phyloP scores from a whole-genome alignment of 1,140 invertebrate genomes.

The Lasaia peninsularis region DNA sequence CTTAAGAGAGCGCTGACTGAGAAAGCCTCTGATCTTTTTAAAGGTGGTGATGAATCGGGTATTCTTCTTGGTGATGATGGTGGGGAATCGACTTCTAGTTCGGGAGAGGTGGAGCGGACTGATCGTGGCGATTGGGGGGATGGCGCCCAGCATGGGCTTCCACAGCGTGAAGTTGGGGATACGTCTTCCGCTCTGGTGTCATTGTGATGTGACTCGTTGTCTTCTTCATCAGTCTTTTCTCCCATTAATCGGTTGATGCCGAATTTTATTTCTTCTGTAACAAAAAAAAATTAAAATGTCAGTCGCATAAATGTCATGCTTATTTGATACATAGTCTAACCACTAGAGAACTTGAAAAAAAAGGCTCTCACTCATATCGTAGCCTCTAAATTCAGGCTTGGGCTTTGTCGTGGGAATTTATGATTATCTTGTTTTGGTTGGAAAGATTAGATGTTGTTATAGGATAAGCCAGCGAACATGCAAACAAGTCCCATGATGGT shows the following conservation, averaged over 20 bases:
- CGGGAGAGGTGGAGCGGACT: slow-evolving; percentile 81
- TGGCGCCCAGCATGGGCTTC: slow-evolving; percentile 66
- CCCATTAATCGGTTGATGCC: slow-evolving; percentile 83
- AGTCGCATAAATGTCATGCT: too few species aligned
- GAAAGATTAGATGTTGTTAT: too few species aligned
- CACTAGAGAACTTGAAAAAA: too few species aligned
- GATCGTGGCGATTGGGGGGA: slow-evolving; percentile 75
- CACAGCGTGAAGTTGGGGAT: slow-evolving; percentile 70
- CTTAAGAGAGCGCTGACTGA: slow-evolving; percentile 87
- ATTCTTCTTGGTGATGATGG: slow-evolving; percentile 77
- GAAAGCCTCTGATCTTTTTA: slow-evolving; percentile 87
- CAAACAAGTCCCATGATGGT: too few species aligned
- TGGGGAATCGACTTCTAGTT: slow-evolving; percentile 84
- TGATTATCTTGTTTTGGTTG: too few species aligned
- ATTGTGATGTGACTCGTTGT: slow-evolving; percentile 57
- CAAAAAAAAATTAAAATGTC: slow-evolving; percentile 38
- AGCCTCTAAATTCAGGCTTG: too few species aligned
- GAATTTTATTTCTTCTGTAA: slow-evolving; percentile 85
- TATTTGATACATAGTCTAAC: too few species aligned
- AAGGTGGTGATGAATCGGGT: slow-evolving; percentile 72
- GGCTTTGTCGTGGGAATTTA: too few species aligned
- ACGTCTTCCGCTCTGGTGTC: slow-evolving; percentile 65
- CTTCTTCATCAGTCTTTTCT: slow-evolving; percentile 78
- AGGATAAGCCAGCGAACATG: too few species aligned
- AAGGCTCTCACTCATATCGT: too few species aligned